Conservation (phyloP, 2,797 vertebrate genomes). For the Decapterus maruadsi region DNA sequence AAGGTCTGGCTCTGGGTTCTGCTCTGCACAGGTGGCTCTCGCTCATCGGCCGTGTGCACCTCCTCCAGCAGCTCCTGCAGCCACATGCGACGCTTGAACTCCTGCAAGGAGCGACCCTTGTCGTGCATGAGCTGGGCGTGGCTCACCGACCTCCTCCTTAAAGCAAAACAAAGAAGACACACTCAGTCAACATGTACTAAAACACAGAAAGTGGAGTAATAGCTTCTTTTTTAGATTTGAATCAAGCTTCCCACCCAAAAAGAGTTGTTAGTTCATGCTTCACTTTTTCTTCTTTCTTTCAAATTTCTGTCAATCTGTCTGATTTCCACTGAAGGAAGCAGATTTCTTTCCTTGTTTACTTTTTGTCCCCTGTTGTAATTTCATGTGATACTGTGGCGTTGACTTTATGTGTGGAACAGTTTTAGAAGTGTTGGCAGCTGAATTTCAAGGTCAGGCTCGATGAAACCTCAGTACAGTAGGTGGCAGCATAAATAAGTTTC, state of each 20-base stretch:
- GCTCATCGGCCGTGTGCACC: slow-evolving; percentile 93
- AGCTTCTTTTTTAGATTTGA: not conserved
- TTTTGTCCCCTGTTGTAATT: not conserved
- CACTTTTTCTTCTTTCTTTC: not conserved
- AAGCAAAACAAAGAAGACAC: slow-evolving; percentile 67
- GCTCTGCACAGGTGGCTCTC: slow-evolving; percentile 77
- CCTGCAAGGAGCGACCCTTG: slow-evolving; percentile 93
- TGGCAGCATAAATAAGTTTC: slow-evolving; percentile 80
- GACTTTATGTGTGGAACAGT: slow-evolving; percentile 28
- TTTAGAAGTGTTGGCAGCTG: slow-evolving; percentile 41
- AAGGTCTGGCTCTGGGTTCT: slow-evolving; percentile 81
- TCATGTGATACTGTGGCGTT: slow-evolving; percentile 22
- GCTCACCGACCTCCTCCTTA: slow-evolving; percentile 88
- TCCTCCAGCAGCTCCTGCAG: slow-evolving; percentile 93
- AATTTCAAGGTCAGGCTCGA: slow-evolving; percentile 79
- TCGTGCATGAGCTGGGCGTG: slow-evolving; percentile 94
- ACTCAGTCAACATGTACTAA: slow-evolving; percentile 15
- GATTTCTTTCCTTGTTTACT: not conserved
- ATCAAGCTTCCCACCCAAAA: too few species aligned
- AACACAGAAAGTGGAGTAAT: slow-evolving; percentile 1
- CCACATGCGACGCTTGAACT: slow-evolving; percentile 90
- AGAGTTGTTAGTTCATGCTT: not conserved
- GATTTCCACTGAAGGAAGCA: not conserved
- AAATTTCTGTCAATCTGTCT: not conserved
- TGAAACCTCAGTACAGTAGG: slow-evolving; percentile 76